Percentiles rank a stretch among this genome's conserved stretches.
Conservation (phyloP, 2,113 vertebrate genomes). For the Phalacrocorax aristotelis region DNA sequence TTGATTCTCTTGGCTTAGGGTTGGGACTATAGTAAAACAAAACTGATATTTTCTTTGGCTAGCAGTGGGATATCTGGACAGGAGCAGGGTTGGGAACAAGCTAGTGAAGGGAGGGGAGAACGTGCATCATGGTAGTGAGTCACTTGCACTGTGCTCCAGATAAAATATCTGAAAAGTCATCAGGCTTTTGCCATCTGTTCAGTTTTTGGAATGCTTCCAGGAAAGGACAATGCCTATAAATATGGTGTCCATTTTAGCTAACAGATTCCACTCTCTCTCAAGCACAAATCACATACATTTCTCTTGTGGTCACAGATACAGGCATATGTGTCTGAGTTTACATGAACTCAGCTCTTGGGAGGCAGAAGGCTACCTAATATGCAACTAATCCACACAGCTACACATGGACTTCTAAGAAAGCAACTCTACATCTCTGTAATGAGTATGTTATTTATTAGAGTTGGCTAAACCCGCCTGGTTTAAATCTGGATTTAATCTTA, state of each 20-base stretch:
- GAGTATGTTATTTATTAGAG: neutral
- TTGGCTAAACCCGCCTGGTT: neutral
- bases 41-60: neutral
- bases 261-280: neutral
- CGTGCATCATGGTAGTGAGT: neutral
- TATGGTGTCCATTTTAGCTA: neutral
- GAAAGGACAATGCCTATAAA: neutral
- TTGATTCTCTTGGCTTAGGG: neutral
- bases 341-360: neutral
- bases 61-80: neutral
- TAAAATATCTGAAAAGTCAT: neutral
- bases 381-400: neutral
- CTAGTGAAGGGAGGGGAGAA: neutral
- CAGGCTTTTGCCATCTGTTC: neutral
- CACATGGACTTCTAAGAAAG: neutral
- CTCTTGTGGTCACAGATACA: neutral
- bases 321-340: neutral
- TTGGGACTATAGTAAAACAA: neutral
- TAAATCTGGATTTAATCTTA: slow-evolving; percentile 7
- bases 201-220: neutral
- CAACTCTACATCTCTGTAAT: neutral
- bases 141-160: neutral
- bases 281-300: neutral
- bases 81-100: neutral
- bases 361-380: neutral